Evolutionary conservation across 2,888 invertebrate species (phyloP), one percentile per base, ranked within the genome.

Genomic region (Ellobium chinense): DNA sequence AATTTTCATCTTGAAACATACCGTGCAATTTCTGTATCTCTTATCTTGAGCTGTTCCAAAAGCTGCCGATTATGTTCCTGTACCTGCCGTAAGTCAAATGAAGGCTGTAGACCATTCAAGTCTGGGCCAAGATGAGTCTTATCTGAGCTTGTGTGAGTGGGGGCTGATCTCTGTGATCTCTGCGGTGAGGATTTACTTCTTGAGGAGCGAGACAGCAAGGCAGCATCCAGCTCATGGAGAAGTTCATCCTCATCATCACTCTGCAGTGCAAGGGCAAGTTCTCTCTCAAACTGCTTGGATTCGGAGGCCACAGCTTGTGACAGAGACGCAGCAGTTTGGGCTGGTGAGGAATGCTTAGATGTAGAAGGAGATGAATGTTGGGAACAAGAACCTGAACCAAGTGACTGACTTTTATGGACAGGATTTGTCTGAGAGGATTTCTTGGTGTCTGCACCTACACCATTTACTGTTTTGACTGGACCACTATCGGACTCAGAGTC

Each of bases 141-240:
- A 24, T 56, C 56, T 14, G 58, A n/a, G 4, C 27, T 1, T 58
- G 24, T 34, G 18, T 7, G 18, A 58, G 36, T 34, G n/a, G 46
- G 12, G 24, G 24, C 27, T n/a, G 54, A 7, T 63, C 62, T 60
- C 66, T 76, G 7, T 54, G 63, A 9, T 37, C n/a, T 68, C 68
- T 34, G 21, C 66, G 70, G 27, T 58, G 69, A 66, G 66, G 21
- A 58, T n/a, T 68, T 75, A 18, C 18, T 39, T 65, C 46, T 63
- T n/a, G 78, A 58, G n/a, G 63, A 69, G 21, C 63, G 29, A 34
- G 73, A 34, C 27, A 82, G 76, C n/a, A 83, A 78, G 62, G 86
- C 88, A 66, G 87, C 88, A 84, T 90, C 89, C 39, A 90, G 83
- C 72, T 90, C 89, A 37, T 85, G 86, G 68, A 89, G 76, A 3